Evolutionary conservation across 2,113 vertebrate genomes (phyloP), one percentile per base, ranked within the genome.

Genomic region (Neotoma lepida): DNA sequence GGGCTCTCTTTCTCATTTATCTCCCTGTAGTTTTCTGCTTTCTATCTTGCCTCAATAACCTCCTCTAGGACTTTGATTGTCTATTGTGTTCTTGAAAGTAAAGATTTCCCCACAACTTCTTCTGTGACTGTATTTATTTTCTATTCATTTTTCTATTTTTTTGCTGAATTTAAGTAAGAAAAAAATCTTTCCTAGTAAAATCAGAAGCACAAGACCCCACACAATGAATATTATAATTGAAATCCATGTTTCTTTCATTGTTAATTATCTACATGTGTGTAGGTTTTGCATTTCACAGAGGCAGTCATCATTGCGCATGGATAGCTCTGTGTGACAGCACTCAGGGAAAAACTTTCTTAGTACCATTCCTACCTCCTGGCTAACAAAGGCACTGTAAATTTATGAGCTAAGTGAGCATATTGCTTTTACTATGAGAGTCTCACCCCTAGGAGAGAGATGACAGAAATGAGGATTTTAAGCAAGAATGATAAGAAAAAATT

Each of bases 161-260:
- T 39, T 39, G 17, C 12, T 58, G 20, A 87, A 90, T 88, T 89
- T 96, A 56, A 86, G 71, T 80, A 84, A 95, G 93, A 95, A 44
- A 94, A 93, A 93, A 51, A 87, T 88, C 20, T 93, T 89, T 63
- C 41, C 87, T 90, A 90, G 70, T 39, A 80, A 46, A 91, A 88
- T 54, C 41, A 92, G 33, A 84, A 90, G 20, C 82, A 68, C 0
- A 56, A 94, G 56, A 81, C 82, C 78, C 66, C n/a, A 92, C 73
- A 89, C 66, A 92, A 85, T 63, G 63, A 35, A 41, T 63, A 35
- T 46, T 89, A 70, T 26, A 58, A 85, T 95, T 74, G 5, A 88
- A 88, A 90, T 82, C n/a, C 33, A 30, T 81, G 24, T 94, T 92
- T 81, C 41, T 76, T 88, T 86, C 89, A 33, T 73, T 77, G 66